phyloP scores from a whole-genome alignment of 2,113 vertebrate genomes.

The Lampris incognitus region DNA sequence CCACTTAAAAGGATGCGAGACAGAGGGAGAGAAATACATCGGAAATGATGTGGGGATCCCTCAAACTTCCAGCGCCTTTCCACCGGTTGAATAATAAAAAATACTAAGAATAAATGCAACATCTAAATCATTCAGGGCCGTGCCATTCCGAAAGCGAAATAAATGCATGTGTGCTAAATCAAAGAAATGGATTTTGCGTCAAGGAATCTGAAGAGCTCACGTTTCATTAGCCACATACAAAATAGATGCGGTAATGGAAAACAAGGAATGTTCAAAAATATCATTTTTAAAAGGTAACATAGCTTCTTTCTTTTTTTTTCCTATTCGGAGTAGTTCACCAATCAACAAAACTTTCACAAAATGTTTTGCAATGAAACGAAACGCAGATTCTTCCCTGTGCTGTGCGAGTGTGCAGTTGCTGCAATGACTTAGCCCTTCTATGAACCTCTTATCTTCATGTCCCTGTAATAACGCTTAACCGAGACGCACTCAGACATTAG shows the following conservation, averaged over 20 bases:
- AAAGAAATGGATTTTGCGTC: slow-evolving; percentile 6
- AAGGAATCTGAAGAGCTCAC: slow-evolving; percentile 15
- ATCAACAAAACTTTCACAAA: neutral
- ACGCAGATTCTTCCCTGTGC: too few species aligned
- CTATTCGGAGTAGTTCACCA: slow-evolving; percentile 1
- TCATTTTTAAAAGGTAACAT: slow-evolving; percentile 16
- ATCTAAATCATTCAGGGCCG: slow-evolving; percentile 27
- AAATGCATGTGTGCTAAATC: slow-evolving; percentile 21
- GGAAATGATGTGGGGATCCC: neutral
- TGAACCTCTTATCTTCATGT: too few species aligned
- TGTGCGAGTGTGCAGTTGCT: too few species aligned
- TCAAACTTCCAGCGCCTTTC: neutral
- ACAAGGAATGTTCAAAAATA: slow-evolving; percentile 22
- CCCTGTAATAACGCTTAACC: too few species aligned
- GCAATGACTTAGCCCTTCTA: too few species aligned
- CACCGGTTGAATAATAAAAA: slow-evolving; percentile 35
- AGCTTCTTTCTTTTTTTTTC: neutral
- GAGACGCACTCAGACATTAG: too few species aligned
- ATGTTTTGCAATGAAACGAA: too few species aligned
- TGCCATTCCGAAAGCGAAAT: slow-evolving; percentile 21
- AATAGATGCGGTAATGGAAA: slow-evolving; percentile 35
- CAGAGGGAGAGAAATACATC: neutral
- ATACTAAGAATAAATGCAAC: slow-evolving; percentile 22
- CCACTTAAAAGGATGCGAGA: slow-evolving; percentile 7
- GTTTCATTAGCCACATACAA: slow-evolving; percentile 33